Percentiles rank a stretch among this genome's conserved stretches.
Evolutionary conservation across 2,797 vertebrate genomes (phyloP).

Genomic region (Pipistrellus pygmaeus): DNA sequence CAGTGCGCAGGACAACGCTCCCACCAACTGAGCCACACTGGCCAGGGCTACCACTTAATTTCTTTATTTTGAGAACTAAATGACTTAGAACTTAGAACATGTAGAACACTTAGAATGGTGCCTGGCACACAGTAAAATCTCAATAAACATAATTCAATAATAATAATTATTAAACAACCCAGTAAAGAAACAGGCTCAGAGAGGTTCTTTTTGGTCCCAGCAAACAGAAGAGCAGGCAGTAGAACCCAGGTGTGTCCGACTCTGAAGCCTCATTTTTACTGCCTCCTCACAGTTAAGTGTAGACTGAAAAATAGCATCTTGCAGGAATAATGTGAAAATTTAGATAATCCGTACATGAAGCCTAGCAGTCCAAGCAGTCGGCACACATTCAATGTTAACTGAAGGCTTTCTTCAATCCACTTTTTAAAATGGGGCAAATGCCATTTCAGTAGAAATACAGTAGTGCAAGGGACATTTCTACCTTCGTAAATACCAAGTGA

Average conservation of each 20-base stretch:
- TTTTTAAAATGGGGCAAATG: constrained; percentile 44
- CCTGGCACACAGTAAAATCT: not conserved
- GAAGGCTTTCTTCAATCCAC: not conserved
- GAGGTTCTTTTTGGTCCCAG: constrained; percentile 1
- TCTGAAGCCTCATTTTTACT: not conserved
- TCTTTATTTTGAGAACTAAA: constrained; percentile 2
- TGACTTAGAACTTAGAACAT: not conserved
- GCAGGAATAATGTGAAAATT: not conserved
- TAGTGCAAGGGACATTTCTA: not conserved
- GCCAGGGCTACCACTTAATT: not conserved
- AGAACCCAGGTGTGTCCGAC: not conserved
- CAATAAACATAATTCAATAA: not conserved
- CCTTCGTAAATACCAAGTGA: not conserved
- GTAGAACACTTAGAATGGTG: not conserved
- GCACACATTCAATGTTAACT: not conserved
- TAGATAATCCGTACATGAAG: not conserved
- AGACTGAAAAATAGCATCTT: not conserved
- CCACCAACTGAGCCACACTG: not conserved
- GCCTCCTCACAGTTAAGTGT: not conserved
- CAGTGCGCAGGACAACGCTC: not conserved
- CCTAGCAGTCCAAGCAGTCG: not conserved
- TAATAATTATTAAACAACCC: not conserved
- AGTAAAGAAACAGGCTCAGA: constrained; percentile 28
- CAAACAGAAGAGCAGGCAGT: not conserved
- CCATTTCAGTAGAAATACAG: not conserved